These are phyloP conservation scores for Amphilophus citrinellus DNA, from an alignment of 2,113 vertebrate genomes.

Conservation along the genomic window DNA sequence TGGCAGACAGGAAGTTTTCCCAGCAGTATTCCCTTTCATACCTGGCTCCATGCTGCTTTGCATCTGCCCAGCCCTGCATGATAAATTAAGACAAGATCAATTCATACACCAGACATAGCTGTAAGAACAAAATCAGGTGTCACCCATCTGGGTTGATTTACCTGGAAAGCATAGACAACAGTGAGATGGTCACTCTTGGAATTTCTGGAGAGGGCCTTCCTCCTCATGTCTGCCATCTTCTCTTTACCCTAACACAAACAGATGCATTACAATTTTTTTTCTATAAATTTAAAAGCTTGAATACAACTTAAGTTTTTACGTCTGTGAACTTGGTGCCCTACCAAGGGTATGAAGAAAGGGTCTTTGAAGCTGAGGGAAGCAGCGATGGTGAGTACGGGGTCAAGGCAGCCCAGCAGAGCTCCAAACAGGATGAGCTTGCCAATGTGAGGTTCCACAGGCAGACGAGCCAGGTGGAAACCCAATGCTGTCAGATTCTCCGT, in stretches of 20 bases:
- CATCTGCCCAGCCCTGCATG: conserved; percentile 93
- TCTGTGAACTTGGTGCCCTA: conserved; percentile 65
- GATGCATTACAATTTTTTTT: not conserved
- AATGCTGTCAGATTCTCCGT: conserved; percentile 92
- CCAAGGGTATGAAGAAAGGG: conserved; percentile 97
- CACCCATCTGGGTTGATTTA: conserved; percentile 57
- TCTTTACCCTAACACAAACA: conserved; percentile 90
- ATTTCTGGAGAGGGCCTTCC: conserved; percentile 88
- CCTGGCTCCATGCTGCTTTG: conserved; percentile 85
- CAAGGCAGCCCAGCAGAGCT: conserved; percentile 93
- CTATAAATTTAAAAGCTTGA: not conserved
- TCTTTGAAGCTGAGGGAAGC: conserved; percentile 99
- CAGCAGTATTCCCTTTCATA: conserved; percentile 95
- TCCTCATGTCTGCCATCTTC: conserved; percentile 93
- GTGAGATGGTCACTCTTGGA: conserved; percentile 96
- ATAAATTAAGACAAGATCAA: not conserved
- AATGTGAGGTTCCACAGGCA: conserved; percentile 96
- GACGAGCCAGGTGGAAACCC: conserved; percentile 92
- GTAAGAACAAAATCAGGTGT: not conserved
- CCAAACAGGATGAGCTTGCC: conserved; percentile 99
- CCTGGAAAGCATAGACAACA: conserved; percentile 93
- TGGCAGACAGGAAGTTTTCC: conserved; percentile 96
- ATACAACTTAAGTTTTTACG: conserved; percentile 31
- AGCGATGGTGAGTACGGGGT: conserved; percentile 96
- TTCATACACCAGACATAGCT: not conserved